A percentile compares a stretch with the other conserved stretches of the same genome.
These are phyloP conservation scores for Lithosia quadra DNA, from an alignment of 2,888 invertebrate genomes.

Conservation along the genomic window DNA sequence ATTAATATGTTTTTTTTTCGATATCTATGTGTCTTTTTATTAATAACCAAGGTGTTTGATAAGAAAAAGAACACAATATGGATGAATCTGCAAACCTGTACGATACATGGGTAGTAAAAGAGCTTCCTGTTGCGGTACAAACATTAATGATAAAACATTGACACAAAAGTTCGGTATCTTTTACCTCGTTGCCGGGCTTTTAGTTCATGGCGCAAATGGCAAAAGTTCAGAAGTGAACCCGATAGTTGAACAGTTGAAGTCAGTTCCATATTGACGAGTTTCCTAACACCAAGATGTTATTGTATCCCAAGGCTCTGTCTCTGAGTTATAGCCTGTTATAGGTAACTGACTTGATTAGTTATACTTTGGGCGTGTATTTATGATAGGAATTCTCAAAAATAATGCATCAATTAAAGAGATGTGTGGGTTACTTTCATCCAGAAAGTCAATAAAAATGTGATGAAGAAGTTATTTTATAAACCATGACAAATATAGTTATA, in stretches of 20 bases:
- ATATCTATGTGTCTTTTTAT: too few species aligned
- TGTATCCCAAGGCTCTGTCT: slow-evolving; percentile 9
- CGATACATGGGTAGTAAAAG: too few species aligned
- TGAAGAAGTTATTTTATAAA: background rate
- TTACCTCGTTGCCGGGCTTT: background rate
- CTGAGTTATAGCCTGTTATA: slow-evolving; percentile 8
- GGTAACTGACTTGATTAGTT: slow-evolving; percentile 4
- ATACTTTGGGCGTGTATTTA: background rate
- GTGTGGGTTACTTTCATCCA: background rate
- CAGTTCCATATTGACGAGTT: slow-evolving; percentile 18
- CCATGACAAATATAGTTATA: too few species aligned
- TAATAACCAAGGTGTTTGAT: too few species aligned
- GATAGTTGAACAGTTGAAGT: background rate
- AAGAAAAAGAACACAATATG: too few species aligned
- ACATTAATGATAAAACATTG: background rate
- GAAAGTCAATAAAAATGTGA: background rate
- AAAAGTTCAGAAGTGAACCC: slow-evolving; percentile 10
- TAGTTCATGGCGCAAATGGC: slow-evolving; percentile 8
- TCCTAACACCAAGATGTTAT: slow-evolving; percentile 25
- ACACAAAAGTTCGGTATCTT: background rate
- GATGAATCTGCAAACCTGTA: too few species aligned
- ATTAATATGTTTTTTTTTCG: background rate
- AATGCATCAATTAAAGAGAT: background rate
- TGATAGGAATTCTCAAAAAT: too few species aligned
- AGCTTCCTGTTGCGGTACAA: background rate